phyloP scores from a whole-genome alignment of 2,797 vertebrate species.

The Chaetodon trifasciatus region DNA sequence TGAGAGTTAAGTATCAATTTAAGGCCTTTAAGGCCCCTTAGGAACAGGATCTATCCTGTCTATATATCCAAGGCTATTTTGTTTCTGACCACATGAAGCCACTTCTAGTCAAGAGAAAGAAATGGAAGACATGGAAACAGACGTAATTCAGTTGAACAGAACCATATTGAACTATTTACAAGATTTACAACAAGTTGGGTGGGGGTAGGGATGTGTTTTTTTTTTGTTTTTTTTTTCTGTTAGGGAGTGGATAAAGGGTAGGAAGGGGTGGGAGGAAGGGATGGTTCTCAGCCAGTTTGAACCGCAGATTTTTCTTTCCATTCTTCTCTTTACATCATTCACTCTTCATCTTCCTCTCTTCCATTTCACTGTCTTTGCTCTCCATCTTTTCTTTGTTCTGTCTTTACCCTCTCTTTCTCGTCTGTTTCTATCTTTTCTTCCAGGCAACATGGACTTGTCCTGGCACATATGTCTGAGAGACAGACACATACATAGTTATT shows the following conservation, averaged over 20 bases:
- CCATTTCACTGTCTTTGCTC: too few species aligned
- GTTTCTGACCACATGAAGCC: constrained; percentile 24
- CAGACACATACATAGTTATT: not conserved
- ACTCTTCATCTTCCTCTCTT: not conserved
- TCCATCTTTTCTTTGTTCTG: not conserved
- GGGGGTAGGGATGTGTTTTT: not conserved
- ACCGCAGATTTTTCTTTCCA: too few species aligned
- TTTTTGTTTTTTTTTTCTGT: too few species aligned
- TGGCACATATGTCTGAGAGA: constrained; percentile 4
- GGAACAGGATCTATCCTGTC: constrained; percentile 26
- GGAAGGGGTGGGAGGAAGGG: too few species aligned
- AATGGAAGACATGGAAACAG: constrained; percentile 6
- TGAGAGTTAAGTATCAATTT: constrained; percentile 63
- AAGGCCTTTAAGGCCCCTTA: constrained; percentile 9
- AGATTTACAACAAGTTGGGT: not conserved
- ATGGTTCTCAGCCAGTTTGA: too few species aligned
- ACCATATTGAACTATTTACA: not conserved
- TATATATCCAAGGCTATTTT: not conserved
- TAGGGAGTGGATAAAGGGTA: too few species aligned
- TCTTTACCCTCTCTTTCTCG: not conserved
- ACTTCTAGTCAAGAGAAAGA: constrained; percentile 7
- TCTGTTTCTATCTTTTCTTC: not conserved
- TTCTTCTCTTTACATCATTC: too few species aligned
- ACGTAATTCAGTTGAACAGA: not conserved
- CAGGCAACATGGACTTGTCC: not conserved